phyloP scores from a whole-genome alignment of 2,113 vertebrate genomes.

The Maccullochella peelii region DNA sequence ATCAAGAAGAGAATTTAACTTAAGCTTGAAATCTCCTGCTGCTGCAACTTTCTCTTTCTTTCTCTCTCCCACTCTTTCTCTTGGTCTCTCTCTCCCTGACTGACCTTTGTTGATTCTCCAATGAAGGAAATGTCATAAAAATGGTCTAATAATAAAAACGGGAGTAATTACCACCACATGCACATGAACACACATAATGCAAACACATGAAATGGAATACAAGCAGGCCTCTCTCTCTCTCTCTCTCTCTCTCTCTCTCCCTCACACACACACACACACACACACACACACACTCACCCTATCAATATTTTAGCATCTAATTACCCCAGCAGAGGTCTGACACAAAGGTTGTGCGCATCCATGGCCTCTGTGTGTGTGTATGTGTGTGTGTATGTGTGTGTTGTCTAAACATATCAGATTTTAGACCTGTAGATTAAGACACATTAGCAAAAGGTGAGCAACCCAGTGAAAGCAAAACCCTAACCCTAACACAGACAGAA shows the following conservation, averaged over 20 bases:
- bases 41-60: neutral
- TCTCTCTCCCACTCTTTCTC: neutral
- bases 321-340: slow-evolving; percentile 73
- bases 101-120: neutral
- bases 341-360: slow-evolving; percentile 66
- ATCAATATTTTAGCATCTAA: slow-evolving; percentile 83
- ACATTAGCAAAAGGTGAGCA: neutral
- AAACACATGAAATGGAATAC: neutral
- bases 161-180: neutral
- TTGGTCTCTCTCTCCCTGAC: neutral
- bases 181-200: neutral
- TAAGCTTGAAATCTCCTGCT: neutral
- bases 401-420: slow-evolving; percentile 37
- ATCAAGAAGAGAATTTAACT: neutral
- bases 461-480: neutral
- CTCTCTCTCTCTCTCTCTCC: neutral
- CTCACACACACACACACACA: slow-evolving; percentile 19
- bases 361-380: slow-evolving; percentile 8
- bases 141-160: neutral
- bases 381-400: slow-evolving; percentile 22
- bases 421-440: slow-evolving; percentile 23
- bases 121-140: neutral
- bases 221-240: neutral
- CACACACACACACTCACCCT: slow-evolving; percentile 16
- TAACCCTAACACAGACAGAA: neutral